These are phyloP conservation scores for Didymodactylos carnosus DNA, from an alignment of 2,888 invertebrate genomes.

Conservation along the genomic window DNA sequence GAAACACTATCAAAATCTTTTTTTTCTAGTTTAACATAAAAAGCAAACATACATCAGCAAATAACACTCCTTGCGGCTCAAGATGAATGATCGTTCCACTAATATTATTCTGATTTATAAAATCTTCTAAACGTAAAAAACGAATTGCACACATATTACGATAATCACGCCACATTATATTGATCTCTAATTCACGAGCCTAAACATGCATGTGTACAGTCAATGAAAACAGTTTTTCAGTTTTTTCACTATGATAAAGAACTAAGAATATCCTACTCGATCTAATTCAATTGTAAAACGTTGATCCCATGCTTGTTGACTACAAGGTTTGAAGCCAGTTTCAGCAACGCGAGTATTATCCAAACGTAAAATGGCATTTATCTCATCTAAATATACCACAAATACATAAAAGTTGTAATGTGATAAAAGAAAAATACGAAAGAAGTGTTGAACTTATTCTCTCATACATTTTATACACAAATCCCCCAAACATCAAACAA, in stretches of 20 bases:
- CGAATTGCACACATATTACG: constrained; percentile 72
- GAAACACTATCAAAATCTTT: too few species aligned
- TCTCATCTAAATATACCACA: constrained; percentile 55
- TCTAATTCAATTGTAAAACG: constrained; percentile 90
- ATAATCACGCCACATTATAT: constrained; percentile 79
- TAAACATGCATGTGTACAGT: too few species aligned
- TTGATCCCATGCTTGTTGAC: constrained; percentile 96
- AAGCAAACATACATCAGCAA: constrained; percentile 53
- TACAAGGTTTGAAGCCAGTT: constrained; percentile 87
- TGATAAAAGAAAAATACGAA: too few species aligned
- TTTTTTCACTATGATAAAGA: constrained; percentile 20
- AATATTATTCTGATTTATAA: constrained; percentile 64
- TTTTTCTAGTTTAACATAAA: too few species aligned
- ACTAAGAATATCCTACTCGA: constrained; percentile 32
- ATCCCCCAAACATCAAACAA: too few species aligned
- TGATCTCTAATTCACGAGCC: constrained; percentile 80
- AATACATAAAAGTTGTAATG: too few species aligned
- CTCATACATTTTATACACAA: too few species aligned
- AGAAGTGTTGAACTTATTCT: too few species aligned
- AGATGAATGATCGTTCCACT: constrained; percentile 91
- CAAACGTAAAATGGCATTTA: constrained; percentile 86
- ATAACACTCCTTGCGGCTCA: constrained; percentile 87
- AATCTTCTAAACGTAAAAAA: constrained; percentile 85
- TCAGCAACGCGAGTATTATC: constrained; percentile 82
- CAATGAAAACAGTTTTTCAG: too few species aligned